These are phyloP conservation scores for Odontomachus brunneus DNA, from an alignment of 1,140 invertebrate genomes.

Conservation along the genomic window DNA sequence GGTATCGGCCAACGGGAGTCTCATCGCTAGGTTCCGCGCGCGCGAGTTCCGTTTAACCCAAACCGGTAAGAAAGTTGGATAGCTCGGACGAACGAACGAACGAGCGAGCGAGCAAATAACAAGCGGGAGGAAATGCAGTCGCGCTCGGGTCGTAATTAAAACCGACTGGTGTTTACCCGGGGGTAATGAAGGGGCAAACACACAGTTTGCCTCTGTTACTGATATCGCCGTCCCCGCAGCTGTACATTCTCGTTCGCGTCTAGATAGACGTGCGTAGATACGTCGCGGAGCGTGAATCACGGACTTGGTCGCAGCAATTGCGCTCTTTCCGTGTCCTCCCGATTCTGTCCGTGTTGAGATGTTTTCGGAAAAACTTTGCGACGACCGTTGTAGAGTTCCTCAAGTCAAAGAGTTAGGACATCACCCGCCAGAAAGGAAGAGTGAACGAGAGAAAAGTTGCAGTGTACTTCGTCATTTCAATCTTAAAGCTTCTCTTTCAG, in stretches of 20 bases:
- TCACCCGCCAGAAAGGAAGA: too few species aligned
- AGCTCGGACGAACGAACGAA: constrained; percentile 62
- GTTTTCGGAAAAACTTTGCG: constrained; percentile 29
- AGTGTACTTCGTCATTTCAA: too few species aligned
- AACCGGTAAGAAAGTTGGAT: constrained; percentile 81
- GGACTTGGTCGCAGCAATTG: constrained; percentile 32
- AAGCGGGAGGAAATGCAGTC: constrained; percentile 82
- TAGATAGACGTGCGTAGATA: constrained; percentile 30
- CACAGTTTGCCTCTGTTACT: constrained; percentile 84
- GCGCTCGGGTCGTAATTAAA: constrained; percentile 83
- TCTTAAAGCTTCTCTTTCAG: too few species aligned
- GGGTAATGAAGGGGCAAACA: constrained; percentile 84
- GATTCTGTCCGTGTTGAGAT: neutral
- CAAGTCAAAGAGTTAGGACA: too few species aligned
- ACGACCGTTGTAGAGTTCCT: too few species aligned
- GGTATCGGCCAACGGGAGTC: constrained; percentile 47
- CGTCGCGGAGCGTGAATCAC: neutral
- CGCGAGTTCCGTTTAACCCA: constrained; percentile 79
- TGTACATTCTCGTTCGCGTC: constrained; percentile 40
- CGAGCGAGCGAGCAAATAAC: constrained; percentile 82
- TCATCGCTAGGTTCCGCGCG: constrained; percentile 69
- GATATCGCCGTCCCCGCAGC: constrained; percentile 60
- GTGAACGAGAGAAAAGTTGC: too few species aligned
- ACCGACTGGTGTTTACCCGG: constrained; percentile 83
- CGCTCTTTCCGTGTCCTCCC: constrained; percentile 2